Evolutionary conservation across 2,888 invertebrate genomes (phyloP).

Genomic region (Lasioglossum villosulum): DNA sequence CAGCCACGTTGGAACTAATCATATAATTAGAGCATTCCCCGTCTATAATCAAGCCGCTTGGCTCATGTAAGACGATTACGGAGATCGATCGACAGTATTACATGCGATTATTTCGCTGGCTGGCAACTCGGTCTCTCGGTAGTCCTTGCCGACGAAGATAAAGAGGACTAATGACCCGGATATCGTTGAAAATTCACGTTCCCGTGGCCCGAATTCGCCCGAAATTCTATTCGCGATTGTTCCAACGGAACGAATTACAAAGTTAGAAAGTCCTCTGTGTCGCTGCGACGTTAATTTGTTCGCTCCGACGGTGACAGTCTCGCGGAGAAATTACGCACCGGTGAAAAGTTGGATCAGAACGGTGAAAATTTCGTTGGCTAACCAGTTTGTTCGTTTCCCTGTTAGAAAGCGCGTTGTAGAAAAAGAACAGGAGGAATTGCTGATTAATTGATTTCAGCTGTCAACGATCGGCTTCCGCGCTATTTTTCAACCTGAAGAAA

Average conservation of each 20-base stretch:
- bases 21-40: neutral
- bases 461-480: no score
- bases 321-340: neutral
- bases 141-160: neutral
- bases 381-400: no score
- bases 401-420: no score
- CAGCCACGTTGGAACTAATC: neutral
- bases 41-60: neutral
- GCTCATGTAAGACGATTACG: constrained; percentile 10
- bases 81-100: neutral
- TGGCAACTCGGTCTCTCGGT: neutral
- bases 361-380: no score
- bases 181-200: neutral
- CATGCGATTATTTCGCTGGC: neutral
- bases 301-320: neutral
- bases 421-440: no score
- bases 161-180: neutral
- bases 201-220: neutral
- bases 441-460: no score
- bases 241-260: neutral
- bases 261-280: neutral
- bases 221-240: neutral
- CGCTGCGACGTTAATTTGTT: neutral
- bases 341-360: no score
- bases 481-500: no score